Evolutionary conservation across 2,113 vertebrate species (phyloP).

Genomic region (Phrynocephalus versicolor): DNA sequence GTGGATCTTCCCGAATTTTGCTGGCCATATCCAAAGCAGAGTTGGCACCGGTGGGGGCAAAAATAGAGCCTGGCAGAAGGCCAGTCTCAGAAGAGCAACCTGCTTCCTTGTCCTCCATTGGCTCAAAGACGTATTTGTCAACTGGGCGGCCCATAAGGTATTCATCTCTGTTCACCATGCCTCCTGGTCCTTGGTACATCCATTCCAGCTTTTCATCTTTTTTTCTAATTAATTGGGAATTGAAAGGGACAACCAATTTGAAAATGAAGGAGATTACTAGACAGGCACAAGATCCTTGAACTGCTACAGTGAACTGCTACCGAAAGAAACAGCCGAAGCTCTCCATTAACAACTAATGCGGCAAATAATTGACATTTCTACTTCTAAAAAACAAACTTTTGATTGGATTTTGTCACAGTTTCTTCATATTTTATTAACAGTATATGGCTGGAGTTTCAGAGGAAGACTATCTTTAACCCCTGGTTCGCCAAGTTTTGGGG

Average conservation of each 20-base stretch:
- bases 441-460: too few species aligned
- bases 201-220: constrained; percentile 95
- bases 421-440: too few species aligned
- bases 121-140: constrained; percentile 91
- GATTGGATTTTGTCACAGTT: not conserved
- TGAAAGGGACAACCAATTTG: not conserved
- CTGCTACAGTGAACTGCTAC: not conserved
- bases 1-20: constrained; percentile 95
- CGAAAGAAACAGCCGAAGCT: not conserved
- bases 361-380: not conserved
- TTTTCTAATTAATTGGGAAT: constrained; percentile 75
- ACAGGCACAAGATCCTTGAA: not conserved
- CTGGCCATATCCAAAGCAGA: constrained; percentile 91
- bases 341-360: not conserved
- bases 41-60: constrained; percentile 78
- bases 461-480: too few species aligned
- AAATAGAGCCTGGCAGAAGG: constrained; percentile 92
- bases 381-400: not conserved
- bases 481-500: too few species aligned
- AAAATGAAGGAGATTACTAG: not conserved
- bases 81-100: constrained; percentile 88
- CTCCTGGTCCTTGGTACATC: constrained; percentile 97
- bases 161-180: constrained; percentile 92
- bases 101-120: constrained; percentile 84
- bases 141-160: constrained; percentile 93